Percentiles rank a stretch among this genome's conserved stretches.
These are phyloP conservation scores for Phalacrocorax pelagicus DNA, from an alignment of 2,113 vertebrate species.

Conservation along the genomic window DNA sequence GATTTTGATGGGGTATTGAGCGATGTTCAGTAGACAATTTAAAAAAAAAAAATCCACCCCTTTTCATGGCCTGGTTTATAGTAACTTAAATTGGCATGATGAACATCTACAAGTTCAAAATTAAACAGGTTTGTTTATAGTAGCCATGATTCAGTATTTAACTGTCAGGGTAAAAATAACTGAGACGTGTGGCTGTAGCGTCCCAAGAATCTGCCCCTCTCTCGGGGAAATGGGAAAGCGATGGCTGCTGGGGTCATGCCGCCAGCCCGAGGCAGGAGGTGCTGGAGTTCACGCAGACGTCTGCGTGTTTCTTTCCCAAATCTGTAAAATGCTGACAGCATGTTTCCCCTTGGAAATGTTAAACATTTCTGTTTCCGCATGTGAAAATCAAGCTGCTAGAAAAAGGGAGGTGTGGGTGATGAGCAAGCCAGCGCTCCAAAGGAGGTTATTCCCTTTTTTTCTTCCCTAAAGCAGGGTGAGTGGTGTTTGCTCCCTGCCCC, in stretches of 20 bases:
- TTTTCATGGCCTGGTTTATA: neutral
- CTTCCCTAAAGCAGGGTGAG: neutral
- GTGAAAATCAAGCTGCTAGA: neutral
- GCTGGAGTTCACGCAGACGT: neutral
- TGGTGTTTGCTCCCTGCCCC: neutral
- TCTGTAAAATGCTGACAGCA: neutral
- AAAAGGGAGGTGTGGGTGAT: neutral
- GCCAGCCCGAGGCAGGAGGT: neutral
- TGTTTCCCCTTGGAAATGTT: neutral
- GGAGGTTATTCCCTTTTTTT: neutral
- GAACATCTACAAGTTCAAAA: neutral
- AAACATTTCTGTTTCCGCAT: fast-evolving
- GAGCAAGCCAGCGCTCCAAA: neutral
- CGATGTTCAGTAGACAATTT: neutral
- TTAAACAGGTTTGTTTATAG: slow-evolving; percentile 39
- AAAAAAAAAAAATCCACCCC: neutral
- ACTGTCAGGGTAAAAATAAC: slow-evolving; percentile 16
- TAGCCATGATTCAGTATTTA: neutral
- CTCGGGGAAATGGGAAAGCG: neutral
- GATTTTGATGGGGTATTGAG: neutral
- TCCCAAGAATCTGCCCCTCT: neutral
- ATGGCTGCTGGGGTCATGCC: neutral
- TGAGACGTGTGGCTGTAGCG: neutral
- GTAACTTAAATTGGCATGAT: neutral
- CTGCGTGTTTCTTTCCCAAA: neutral